A percentile compares a stretch with the other conserved stretches of the same genome.
Evolutionary conservation across 2,888 invertebrate genomes (phyloP).

Genomic region (Ischnura elegans): DNA sequence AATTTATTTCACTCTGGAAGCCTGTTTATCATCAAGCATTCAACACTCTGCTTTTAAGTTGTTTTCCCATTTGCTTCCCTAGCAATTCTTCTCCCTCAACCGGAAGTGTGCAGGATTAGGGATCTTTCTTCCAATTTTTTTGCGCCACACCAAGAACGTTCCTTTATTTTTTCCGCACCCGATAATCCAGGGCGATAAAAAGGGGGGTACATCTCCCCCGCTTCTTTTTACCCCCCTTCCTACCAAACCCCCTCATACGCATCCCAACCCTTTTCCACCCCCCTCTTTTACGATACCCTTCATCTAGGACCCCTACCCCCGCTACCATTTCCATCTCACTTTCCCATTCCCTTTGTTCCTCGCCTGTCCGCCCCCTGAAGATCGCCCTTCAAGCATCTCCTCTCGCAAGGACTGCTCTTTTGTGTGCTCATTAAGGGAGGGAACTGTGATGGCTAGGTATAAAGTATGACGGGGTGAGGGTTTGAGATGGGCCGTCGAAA

Average conservation of each 20-base stretch:
- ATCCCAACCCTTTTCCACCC: not conserved
- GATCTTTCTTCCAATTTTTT: not conserved
- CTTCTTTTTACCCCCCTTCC: not conserved
- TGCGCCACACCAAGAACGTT: not conserved
- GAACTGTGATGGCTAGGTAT: no score
- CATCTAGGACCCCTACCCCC: not conserved
- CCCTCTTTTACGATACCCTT: not conserved
- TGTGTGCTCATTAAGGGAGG: conserved; percentile 53
- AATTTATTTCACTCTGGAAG: not conserved
- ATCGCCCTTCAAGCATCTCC: not conserved
- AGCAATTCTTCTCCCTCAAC: not conserved
- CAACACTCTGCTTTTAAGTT: not conserved
- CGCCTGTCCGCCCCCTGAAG: not conserved
- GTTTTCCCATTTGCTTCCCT: not conserved
- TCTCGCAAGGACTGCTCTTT: conserved; percentile 36
- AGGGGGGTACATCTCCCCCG: not conserved
- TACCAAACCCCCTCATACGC: not conserved
- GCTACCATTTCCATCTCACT: not conserved
- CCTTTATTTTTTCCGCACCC: not conserved
- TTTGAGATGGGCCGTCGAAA: not conserved
- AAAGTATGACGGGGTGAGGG: not conserved
- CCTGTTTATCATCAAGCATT: not conserved
- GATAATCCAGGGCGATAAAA: not conserved
- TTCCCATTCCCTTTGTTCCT: not conserved
- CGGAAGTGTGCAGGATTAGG: not conserved